Evolutionary conservation across 2,888 invertebrate species (phyloP).

Genomic region (Camponotus fellah): DNA sequence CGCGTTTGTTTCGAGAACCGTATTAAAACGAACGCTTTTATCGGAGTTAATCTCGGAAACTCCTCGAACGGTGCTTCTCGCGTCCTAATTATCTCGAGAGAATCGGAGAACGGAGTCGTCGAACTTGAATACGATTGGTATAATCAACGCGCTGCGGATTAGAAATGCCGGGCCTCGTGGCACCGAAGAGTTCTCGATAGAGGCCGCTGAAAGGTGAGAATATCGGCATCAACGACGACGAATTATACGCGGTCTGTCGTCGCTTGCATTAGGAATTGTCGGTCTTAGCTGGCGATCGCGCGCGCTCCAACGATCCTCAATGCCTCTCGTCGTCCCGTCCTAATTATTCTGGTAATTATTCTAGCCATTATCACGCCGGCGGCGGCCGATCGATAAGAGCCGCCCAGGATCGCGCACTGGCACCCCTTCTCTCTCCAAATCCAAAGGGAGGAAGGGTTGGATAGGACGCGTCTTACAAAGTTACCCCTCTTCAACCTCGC

Average conservation of each 20-base stretch:
- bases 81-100: slow-evolving; percentile 52
- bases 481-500: slow-evolving; percentile 53
- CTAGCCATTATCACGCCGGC: slow-evolving; percentile 73
- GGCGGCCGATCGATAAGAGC: slow-evolving; percentile 68
- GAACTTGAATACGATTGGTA: slow-evolving; percentile 49
- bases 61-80: slow-evolving; percentile 48
- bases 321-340: slow-evolving; percentile 73
- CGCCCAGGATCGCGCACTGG: slow-evolving; percentile 57
- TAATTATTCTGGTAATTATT: slow-evolving; percentile 81
- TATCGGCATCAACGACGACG: slow-evolving; percentile 37
- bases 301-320: slow-evolving; percentile 73
- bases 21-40: slow-evolving; percentile 2
- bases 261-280: slow-evolving; percentile 63
- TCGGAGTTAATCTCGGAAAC: slow-evolving; percentile 50
- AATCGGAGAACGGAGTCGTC: slow-evolving; percentile 35
- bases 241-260: slow-evolving; percentile 52
- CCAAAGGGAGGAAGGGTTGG: background rate
- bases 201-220: slow-evolving; percentile 47
- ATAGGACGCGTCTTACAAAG: slow-evolving; percentile 48
- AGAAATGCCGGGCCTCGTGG: slow-evolving; percentile 34
- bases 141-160: slow-evolving; percentile 46
- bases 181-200: slow-evolving; percentile 41
- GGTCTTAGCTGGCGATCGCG: slow-evolving; percentile 63
- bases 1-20: slow-evolving; percentile 35
- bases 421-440: background rate